Evolutionary conservation across 2,797 vertebrate species (phyloP), one percentile per base, ranked within the genome.

Genomic region (Aeoliscus strigatus): DNA sequence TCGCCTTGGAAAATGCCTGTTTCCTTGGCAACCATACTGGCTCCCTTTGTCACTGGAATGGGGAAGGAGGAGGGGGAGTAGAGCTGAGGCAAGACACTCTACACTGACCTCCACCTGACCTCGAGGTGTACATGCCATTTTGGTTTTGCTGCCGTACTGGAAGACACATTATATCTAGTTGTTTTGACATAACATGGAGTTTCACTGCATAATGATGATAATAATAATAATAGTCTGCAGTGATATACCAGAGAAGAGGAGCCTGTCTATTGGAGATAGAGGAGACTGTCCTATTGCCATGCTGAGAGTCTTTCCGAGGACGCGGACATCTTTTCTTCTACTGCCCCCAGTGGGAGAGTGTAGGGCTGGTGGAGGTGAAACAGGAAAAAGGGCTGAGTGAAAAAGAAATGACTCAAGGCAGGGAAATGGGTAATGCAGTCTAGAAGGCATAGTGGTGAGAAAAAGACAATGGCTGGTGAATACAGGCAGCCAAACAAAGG

Each of bases 11-110:
- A 84, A 70, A 77, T 72, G 69, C 70, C 50, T 83, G 82, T 87
- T 86, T 82, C 83, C 83, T 14, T 82, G 78, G 84, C 75, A 85
- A 86, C 84, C 66, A 60, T 77, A 77, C 57, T 59, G 72, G 70
- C 75, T 81, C 80, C 70, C 81, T 83, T 83, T 83, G 80, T 84
- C 73, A 78, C 60, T 67, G 68, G 56, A 76, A 63, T 66, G 69
- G 66, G 50, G 60, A 70, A 66, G 60, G 64, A 63, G 61, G 57
- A 41, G 54, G 39, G 3, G 15, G 58, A 24, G 29, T 12, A 23
- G 62, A 54, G 68, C 48, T 30, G 60, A 66, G 68, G 75, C 65
- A 78, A 67, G 66, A 70, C 62, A 77, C 70, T 65, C 48, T 31
- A 32, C 1, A 13, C 34, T 83, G 81, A 85, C 83, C 83, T 83